Conservation (phyloP, 1,140 invertebrate genomes). For the Lucilia sericata region DNA sequence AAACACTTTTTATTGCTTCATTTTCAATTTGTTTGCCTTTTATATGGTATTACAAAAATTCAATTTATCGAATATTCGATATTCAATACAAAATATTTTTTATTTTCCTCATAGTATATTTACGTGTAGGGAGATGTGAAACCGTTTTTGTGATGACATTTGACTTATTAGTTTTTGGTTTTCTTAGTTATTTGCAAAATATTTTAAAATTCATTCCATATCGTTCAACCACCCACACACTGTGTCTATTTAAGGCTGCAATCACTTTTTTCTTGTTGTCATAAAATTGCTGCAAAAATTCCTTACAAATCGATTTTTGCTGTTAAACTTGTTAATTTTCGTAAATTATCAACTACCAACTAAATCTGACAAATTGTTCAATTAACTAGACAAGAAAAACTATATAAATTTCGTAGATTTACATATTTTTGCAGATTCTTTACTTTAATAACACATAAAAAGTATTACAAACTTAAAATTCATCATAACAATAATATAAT, state of each 20-base stretch:
- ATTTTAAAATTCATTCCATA: background rate
- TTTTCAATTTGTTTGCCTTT: background rate
- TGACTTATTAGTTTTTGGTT: slow-evolving; percentile 11
- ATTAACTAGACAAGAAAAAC: background rate
- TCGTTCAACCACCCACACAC: background rate
- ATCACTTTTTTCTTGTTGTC: background rate
- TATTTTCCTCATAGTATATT: background rate
- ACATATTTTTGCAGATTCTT: too few species aligned
- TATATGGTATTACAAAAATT: background rate
- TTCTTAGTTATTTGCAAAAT: background rate
- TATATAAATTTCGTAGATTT: background rate
- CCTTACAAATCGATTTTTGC: slow-evolving; percentile 20
- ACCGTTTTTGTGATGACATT: background rate
- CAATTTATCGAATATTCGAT: background rate
- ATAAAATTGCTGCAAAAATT: slow-evolving; percentile 14
- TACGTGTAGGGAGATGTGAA: background rate
- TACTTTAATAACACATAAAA: background rate
- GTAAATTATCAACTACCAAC: background rate
- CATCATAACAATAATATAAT: too few species aligned
- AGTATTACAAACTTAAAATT: background rate
- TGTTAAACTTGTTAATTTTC: slow-evolving; percentile 15
- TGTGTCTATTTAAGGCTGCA: slow-evolving; percentile 17
- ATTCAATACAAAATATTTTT: background rate
- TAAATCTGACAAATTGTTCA: slow-evolving; percentile 19
- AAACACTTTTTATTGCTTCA: background rate